Base-by-base conservation (phyloP, 2,888 invertebrate species). In the Lycophotia porphyrea region DNA sequence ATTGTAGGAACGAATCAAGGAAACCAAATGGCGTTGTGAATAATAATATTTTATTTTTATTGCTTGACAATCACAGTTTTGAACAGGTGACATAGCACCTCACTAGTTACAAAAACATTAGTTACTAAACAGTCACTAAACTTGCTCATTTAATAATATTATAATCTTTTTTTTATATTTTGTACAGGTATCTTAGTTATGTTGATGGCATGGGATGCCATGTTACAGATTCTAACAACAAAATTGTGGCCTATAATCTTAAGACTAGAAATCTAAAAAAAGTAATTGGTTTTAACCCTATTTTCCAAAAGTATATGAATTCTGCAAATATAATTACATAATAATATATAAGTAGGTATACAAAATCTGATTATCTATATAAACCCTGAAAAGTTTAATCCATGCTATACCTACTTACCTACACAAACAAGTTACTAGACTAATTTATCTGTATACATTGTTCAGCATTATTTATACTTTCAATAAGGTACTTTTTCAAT, bases 401-500 rank as follows among this genome's bases (percentile, higher is more conserved):
- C 11, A 34, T 61, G 44, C 36, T 63, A 34, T 39, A 24, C 55
- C 70, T 63, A 27, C 31, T 24, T 77, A 49, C 21, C 18, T 81
- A 27, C 31, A 70, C 58, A 65, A 82, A 67, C 65, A 72, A 52
- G 47, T 21, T 88, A 86, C 18, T 18, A 52, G 11, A 27, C 67
- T 60, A 58, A 18, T 79, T 81, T 84, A 71, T 68, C 65, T 85
- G 85, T 78, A 86, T 78, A 91, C 91, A 90, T 74, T 88, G 81
- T 74, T 92, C 92, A 71, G 95, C 95, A 84, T 91, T 89, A 60
- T 91, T 88, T 74, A 97, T 93, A 80, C 93, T 93, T 66, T 97
- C 92, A 69, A 90, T 89, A 65, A 98, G 90, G 92, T 97, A 97
- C 71, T 95, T 91, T 74, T 91, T 93, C 77, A 97, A 91, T 66